phyloP scores from a whole-genome alignment of 1,140 invertebrate species.

The Saccostrea cuccullata region DNA sequence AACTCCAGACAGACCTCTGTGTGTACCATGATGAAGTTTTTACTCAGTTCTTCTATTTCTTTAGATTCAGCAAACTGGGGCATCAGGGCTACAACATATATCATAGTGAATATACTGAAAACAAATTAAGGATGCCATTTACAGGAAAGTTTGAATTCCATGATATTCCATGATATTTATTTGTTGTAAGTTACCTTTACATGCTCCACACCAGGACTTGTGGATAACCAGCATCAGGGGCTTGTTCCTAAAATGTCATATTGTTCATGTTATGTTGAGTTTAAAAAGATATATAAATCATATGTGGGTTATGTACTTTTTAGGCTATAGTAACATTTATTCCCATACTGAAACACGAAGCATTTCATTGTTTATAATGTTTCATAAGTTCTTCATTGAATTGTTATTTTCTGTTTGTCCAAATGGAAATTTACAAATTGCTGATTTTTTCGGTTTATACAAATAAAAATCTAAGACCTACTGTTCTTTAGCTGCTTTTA shows the following conservation, averaged over 20 bases:
- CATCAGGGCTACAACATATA: slow-evolving; percentile 56
- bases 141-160: not conserved
- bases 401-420: too few relatives aligned
- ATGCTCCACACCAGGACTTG: slow-evolving; percentile 82
- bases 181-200: too few relatives aligned
- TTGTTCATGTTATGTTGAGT: not conserved
- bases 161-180: too few relatives aligned
- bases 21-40: slow-evolving; percentile 83
- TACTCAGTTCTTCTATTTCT: slow-evolving; percentile 81
- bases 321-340: too few relatives aligned
- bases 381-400: too few relatives aligned
- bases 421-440: too few relatives aligned
- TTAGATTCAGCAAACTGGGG: slow-evolving; percentile 81
- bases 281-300: not conserved
- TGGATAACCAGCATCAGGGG: slow-evolving; percentile 83
- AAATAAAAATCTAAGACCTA: slow-evolving; percentile 50
- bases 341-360: too few relatives aligned
- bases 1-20: slow-evolving; percentile 67
- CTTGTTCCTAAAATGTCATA: slow-evolving; percentile 77
- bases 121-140: not conserved
- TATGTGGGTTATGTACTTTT: too few relatives aligned
- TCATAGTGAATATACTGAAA: too few relatives aligned
- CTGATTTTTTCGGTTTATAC: too few relatives aligned
- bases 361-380: too few relatives aligned
- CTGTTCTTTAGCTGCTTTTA: slow-evolving; percentile 73